phyloP scores from a whole-genome alignment of 2,797 vertebrate genomes.

The Molossus alvarezi region DNA sequence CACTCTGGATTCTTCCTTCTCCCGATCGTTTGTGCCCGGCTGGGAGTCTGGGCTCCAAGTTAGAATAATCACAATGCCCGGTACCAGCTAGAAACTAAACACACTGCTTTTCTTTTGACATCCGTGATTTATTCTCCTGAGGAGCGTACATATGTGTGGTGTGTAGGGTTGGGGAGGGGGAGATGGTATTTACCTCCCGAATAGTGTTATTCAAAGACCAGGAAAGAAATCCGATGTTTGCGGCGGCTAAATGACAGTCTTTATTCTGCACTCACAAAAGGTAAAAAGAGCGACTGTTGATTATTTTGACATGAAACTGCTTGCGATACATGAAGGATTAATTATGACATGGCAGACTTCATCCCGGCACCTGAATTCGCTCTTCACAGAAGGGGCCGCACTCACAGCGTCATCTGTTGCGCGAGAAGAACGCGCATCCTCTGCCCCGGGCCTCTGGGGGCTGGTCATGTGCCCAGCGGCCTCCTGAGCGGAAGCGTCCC shows the following conservation, averaged over 20 bases:
- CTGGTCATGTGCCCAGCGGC: not conserved
- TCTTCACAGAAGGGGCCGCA: slow-evolving; percentile 83
- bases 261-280: slow-evolving; percentile 84
- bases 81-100: not conserved
- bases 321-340: slow-evolving; percentile 89
- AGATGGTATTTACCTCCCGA: slow-evolving; percentile 57
- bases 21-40: fast-evolving
- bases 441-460: not conserved
- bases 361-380: slow-evolving; percentile 90
- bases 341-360: slow-evolving; percentile 89
- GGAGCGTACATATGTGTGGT: not conserved
- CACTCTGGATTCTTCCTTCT: fast-evolving
- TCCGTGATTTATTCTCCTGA: not conserved
- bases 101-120: not conserved
- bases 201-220: slow-evolving; percentile 76
- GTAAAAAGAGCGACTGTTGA: slow-evolving; percentile 87
- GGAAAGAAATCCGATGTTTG: slow-evolving; percentile 76
- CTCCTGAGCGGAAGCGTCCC: not conserved
- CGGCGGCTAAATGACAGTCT: slow-evolving; percentile 76
- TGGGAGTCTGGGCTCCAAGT: not conserved
- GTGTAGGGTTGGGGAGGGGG: not conserved
- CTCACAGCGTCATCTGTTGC: slow-evolving; percentile 76
- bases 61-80: fast-evolving
- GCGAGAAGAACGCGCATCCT: fast-evolving
- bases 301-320: slow-evolving; percentile 91